Evolutionary conservation across 2,888 invertebrate genomes (phyloP).

Genomic region (Andrena minutula): DNA sequence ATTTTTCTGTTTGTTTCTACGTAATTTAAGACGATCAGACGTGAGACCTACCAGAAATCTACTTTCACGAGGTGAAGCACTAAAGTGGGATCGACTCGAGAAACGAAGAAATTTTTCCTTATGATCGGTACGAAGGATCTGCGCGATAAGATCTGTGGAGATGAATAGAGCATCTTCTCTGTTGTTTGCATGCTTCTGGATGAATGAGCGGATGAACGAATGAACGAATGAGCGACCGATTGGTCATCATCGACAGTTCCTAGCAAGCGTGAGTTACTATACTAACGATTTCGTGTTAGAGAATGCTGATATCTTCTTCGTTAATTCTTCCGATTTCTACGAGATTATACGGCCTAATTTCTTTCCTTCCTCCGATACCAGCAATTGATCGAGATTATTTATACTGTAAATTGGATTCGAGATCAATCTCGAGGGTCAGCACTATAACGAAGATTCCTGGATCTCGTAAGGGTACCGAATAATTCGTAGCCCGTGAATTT

Average conservation of each 20-base stretch:
- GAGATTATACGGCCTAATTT: conserved; percentile 20
- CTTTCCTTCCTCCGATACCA: not conserved
- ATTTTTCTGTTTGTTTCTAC: conserved; percentile 82
- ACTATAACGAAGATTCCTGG: conserved; percentile 24
- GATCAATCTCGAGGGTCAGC: not conserved
- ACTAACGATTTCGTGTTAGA: conserved; percentile 27
- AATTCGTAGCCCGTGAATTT: conserved; percentile 3
- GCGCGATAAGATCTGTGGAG: conserved; percentile 45
- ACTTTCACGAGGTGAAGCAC: conserved; percentile 65
- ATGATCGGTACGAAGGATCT: conserved; percentile 45
- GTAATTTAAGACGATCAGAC: conserved; percentile 58
- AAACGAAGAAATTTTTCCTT: conserved; percentile 32
- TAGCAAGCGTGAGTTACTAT: conserved; percentile 52
- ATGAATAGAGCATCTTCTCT: conserved; percentile 43
- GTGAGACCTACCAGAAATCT: conserved; percentile 58
- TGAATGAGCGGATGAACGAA: conserved; percentile 46
- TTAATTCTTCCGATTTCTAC: conserved; percentile 14
- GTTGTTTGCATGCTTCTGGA: conserved; percentile 37
- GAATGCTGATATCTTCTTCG: conserved; percentile 35
- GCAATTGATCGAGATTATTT: conserved; percentile 19
- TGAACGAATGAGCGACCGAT: conserved; percentile 25
- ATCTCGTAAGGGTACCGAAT: conserved; percentile 10
- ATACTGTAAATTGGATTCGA: conserved; percentile 11
- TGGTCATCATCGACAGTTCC: conserved; percentile 54
- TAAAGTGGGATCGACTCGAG: conserved; percentile 56